phyloP scores from a whole-genome alignment of 1,140 invertebrate species.

The Drosophila neocordata region DNA sequence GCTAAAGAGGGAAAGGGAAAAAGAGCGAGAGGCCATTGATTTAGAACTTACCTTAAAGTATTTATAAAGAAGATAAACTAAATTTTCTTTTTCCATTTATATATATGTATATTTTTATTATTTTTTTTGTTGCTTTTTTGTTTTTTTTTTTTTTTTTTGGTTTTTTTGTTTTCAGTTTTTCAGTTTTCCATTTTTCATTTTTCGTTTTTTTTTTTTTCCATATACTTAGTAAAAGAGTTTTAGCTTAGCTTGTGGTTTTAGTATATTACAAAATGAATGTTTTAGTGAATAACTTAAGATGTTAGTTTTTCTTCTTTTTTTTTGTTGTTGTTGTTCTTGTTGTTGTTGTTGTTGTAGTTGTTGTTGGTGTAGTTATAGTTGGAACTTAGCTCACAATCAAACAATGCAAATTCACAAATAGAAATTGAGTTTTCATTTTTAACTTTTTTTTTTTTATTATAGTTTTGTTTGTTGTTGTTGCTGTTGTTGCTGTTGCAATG shows the following conservation, averaged over 20 bases:
- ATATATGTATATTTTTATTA: slow-evolving; percentile 40
- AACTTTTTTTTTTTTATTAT: not conserved
- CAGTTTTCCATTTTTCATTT: slow-evolving; percentile 33
- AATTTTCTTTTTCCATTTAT: slow-evolving; percentile 45
- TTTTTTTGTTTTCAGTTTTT: not conserved
- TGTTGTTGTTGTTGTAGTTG: slow-evolving; percentile 24
- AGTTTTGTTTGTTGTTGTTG: slow-evolving; percentile 19
- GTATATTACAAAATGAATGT: slow-evolving; percentile 77
- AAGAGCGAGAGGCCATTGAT: not conserved
- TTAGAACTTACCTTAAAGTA: not conserved
- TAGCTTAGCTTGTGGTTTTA: slow-evolving; percentile 71
- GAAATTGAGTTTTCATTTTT: slow-evolving; percentile 33
- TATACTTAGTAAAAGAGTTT: slow-evolving; percentile 50
- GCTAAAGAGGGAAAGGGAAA: not conserved
- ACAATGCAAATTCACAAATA: slow-evolving; percentile 68
- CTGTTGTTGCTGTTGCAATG: not conserved
- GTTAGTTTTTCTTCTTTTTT: slow-evolving; percentile 36
- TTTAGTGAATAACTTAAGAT: slow-evolving; percentile 65
- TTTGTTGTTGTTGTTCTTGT: slow-evolving; percentile 9
- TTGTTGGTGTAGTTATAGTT: slow-evolving; percentile 22
- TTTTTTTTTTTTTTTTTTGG: slow-evolving; percentile 21
- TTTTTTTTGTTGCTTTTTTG: slow-evolving; percentile 51
- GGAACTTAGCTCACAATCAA: slow-evolving; percentile 80
- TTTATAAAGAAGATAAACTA: slow-evolving; percentile 27
- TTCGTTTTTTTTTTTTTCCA: slow-evolving; percentile 38